Percentiles rank a stretch among this genome's conserved stretches.
Evolutionary conservation across 2,797 vertebrate genomes (phyloP).

Genomic region (Mormyrus hasselquistii): DNA sequence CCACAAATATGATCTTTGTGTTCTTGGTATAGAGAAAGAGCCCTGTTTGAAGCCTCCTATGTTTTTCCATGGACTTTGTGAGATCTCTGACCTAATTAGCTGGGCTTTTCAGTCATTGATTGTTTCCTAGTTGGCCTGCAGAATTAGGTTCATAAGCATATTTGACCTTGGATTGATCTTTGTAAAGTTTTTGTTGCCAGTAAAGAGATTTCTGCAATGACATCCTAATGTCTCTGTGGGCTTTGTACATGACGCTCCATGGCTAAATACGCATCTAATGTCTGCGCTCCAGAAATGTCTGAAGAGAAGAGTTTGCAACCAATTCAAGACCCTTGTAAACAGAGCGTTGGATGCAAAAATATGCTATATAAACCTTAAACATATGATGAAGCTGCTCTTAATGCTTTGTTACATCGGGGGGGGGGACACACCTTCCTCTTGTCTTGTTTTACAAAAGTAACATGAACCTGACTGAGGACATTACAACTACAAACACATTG

Average conservation of each 20-base stretch:
- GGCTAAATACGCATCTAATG: background rate
- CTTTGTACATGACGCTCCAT: background rate
- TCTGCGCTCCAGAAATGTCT: background rate
- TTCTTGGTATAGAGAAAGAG: too few species aligned
- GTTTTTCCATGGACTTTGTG: background rate
- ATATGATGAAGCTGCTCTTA: background rate
- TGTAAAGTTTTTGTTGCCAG: background rate
- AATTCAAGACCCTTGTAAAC: background rate
- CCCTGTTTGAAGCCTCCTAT: background rate
- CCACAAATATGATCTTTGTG: too few species aligned
- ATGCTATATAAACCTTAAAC: background rate
- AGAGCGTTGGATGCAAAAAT: background rate
- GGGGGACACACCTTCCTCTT: background rate
- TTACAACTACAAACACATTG: background rate
- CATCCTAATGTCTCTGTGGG: background rate
- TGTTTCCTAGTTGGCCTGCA: background rate
- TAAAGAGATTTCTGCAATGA: background rate
- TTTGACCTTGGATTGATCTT: background rate
- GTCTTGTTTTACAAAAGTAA: background rate
- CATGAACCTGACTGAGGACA: background rate
- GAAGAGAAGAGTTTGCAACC: background rate
- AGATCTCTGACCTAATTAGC: background rate
- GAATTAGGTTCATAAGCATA: background rate
- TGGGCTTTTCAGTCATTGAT: background rate
- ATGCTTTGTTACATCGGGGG: background rate